A percentile compares a stretch with the other conserved stretches of the same genome.
phyloP scores from a whole-genome alignment of 2,888 invertebrate genomes.

The Patella depressa region DNA sequence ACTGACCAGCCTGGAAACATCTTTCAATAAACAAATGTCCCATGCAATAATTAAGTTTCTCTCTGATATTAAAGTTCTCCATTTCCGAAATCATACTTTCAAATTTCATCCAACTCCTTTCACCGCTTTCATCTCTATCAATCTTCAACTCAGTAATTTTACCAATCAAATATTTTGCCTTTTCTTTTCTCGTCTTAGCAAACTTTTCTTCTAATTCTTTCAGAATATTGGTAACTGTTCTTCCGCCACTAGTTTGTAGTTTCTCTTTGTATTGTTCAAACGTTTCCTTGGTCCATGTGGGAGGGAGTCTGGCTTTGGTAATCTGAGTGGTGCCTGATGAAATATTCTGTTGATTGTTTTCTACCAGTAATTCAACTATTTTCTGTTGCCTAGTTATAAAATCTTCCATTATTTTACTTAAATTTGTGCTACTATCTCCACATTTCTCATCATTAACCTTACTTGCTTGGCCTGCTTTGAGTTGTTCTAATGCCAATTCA shows the following conservation, averaged over 20 bases:
- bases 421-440: slow-evolving; percentile 2
- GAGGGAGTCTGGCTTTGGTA: not conserved
- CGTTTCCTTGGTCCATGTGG: slow-evolving; percentile 1
- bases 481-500: slow-evolving; percentile 6
- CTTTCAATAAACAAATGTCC: no score
- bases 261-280: slow-evolving; percentile 2
- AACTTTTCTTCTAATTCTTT: not conserved
- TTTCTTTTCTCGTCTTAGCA: no score
- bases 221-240: slow-evolving; percentile 1
- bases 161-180: no score
- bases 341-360: not conserved
- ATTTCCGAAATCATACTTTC: no score
- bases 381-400: not conserved
- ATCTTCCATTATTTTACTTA: not conserved
- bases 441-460: not conserved
- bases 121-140: no score
- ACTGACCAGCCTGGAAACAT: no score
- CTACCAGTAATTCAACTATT: not conserved
- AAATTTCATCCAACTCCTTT: no score
- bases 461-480: not conserved
- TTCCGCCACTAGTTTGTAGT: not conserved
- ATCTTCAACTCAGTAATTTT: no score
- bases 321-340: not conserved
- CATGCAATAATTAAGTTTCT: no score
- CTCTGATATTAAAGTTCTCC: no score